phyloP scores from a whole-genome alignment of 2,797 vertebrate species.

The Apodemus agrarius region DNA sequence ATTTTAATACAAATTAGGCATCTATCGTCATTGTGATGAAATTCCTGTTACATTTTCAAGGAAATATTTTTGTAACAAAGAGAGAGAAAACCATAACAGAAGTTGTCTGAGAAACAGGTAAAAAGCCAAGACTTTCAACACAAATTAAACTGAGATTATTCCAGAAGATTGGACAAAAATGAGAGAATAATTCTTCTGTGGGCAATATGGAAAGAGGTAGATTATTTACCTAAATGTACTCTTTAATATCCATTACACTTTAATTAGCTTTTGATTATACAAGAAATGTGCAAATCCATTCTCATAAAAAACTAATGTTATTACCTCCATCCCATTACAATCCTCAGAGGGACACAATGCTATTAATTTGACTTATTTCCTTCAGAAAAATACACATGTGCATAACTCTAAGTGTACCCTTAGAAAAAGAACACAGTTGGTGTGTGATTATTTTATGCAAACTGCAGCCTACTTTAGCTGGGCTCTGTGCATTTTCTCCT shows the following conservation, averaged over 20 bases:
- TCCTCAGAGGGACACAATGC: constrained; percentile 12
- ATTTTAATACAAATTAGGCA: neutral
- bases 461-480: neutral
- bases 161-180: neutral
- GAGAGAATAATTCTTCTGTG: neutral
- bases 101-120: neutral
- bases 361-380: constrained; percentile 39
- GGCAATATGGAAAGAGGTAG: neutral
- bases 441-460: neutral
- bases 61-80: neutral
- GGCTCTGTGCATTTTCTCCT: neutral
- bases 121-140: neutral
- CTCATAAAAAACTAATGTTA: constrained; percentile 39
- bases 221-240: constrained; percentile 24
- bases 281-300: constrained; percentile 12
- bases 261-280: constrained; percentile 47
- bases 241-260: neutral
- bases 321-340: neutral
- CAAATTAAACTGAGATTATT: neutral
- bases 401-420: neutral
- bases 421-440: neutral
- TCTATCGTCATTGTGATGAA: neutral
- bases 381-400: neutral
- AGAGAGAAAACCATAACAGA: neutral
- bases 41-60: neutral